Evolutionary conservation across 2,797 vertebrate species (phyloP), one percentile per base, ranked within the genome.

Genomic region (Danio tinwini): DNA sequence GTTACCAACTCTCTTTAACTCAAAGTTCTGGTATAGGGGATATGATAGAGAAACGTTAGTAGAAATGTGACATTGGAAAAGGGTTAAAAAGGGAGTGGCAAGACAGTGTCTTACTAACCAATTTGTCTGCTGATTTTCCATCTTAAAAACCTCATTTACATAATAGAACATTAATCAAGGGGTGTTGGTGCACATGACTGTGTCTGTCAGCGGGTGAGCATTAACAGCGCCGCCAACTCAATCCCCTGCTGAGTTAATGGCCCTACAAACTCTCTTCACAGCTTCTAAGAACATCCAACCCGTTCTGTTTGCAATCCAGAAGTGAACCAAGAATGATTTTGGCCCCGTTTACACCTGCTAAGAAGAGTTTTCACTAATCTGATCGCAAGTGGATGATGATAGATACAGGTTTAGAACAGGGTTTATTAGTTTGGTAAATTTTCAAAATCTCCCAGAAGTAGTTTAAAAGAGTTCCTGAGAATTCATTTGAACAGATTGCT

Each of bases 191-290:
- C 56, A 50, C 45, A 10, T 11, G 29, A 68, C 75, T 78, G 63
- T 50, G 45, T 70, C 37, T 52, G 58, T 78, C 67, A 71, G 67
- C 39, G 65, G 76, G 56, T 78, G 76, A 78, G 58, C 56, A 52
- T 71, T 71, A 71, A 62, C 67, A 78, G 19, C 76, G 53, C 58
- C 3, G 13, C 76, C 65, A 78, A 53, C 76, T 49, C 45, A 70
- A 63, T 67, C 62, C 76, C 76, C 76, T 63, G 67, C 76, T 62
- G 56, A 53, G 76, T 71, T 71, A 78, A 78, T 71, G 58, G 47
- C 67, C 47, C 65, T 53, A 6, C 45, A n/a, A 71, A 62, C 29
- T 19, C 74, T 56, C 11, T 21, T 69, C n/a, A 61, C 76, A 62
- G 56, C 37, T 37, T 62, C 9, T 5, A 14, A 62, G 10, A 78